phyloP scores from a whole-genome alignment of 2,888 invertebrate species.

The Sesia bembeciformis region DNA sequence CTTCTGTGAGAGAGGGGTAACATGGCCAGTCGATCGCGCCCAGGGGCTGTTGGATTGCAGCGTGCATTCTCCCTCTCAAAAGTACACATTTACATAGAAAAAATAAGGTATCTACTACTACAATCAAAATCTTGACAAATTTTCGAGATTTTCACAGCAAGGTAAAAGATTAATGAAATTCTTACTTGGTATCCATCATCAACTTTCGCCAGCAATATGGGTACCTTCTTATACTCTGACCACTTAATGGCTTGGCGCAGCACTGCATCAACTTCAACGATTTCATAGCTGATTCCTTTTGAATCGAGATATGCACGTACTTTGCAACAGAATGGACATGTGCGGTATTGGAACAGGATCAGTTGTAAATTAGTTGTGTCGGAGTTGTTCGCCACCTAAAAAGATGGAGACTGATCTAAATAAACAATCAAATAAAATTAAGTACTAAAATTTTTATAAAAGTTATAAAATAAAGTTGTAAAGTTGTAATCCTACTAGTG shows the following conservation, averaged over 20 bases:
- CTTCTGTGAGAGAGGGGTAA: too few species aligned
- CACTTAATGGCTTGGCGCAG: conserved; percentile 92
- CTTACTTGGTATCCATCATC: conserved; percentile 81
- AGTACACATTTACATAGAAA: too few species aligned
- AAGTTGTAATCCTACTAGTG: too few species aligned
- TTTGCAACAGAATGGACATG: conserved; percentile 98
- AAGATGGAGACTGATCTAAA: conserved; percentile 15
- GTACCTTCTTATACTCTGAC: conserved; percentile 96
- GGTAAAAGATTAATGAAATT: background rate
- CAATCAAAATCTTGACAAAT: background rate
- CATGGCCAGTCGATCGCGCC: too few species aligned
- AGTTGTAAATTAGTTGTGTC: conserved; percentile 83
- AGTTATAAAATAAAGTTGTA: too few species aligned
- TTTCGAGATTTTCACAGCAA: background rate
- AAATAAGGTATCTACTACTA: background rate
- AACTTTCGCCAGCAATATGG: conserved; percentile 86
- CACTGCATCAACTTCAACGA: conserved; percentile 98
- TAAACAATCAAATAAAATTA: background rate
- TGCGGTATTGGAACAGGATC: conserved; percentile 95
- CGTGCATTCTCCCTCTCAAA: too few species aligned
- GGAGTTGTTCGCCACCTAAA: conserved; percentile 77
- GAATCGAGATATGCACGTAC: conserved; percentile 92
- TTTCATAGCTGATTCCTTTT: conserved; percentile 93
- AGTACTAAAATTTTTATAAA: too few species aligned
- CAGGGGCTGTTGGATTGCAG: too few species aligned